A percentile compares a stretch with the other conserved stretches of the same genome.
phyloP scores from a whole-genome alignment of 92 coral and sea anemone genomes.

The Porites rus region DNA sequence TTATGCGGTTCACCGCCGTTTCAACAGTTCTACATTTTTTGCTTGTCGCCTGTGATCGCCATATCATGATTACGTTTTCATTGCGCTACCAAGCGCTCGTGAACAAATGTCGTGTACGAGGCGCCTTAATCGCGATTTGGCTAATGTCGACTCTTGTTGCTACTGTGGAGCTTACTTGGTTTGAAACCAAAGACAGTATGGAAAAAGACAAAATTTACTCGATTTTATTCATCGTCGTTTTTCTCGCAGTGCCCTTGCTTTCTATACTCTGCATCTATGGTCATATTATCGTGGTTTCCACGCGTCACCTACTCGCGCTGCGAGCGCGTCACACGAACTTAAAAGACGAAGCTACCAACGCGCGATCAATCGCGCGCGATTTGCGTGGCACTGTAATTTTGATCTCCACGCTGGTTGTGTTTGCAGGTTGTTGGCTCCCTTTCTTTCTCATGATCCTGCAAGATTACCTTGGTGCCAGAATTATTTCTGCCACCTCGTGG shows the following conservation, averaged over 20 bases:
- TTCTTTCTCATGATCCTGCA: conserved; percentile 34
- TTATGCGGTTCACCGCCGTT: conserved; percentile 65
- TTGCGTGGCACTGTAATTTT: conserved; percentile 37
- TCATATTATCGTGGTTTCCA: conserved; percentile 42
- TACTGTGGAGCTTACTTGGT: conserved; percentile 61
- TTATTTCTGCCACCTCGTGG: conserved; percentile 45
- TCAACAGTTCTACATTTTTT: conserved; percentile 70
- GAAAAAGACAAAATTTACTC: conserved; percentile 29
- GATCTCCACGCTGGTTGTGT: conserved; percentile 52
- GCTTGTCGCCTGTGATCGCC: conserved; percentile 67
- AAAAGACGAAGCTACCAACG: conserved; percentile 9
- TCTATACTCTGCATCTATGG: conserved; percentile 31
- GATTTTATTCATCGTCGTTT: conserved; percentile 3
- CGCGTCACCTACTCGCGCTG: conserved; percentile 46
- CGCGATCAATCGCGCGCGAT: conserved; percentile 35
- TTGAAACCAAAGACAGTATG: conserved; percentile 5
- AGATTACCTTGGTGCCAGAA: conserved; percentile 5
- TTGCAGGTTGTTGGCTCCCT: conserved; percentile 58
- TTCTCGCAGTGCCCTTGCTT: conserved; percentile 41
- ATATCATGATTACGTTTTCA: conserved; percentile 50
- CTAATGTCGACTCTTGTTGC: conserved; percentile 23
- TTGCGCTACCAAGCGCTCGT: conserved; percentile 39
- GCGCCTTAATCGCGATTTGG: conserved; percentile 52
- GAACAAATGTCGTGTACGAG: conserved; percentile 18
- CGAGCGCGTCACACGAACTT: conserved; percentile 38